Base-by-base conservation (phyloP, 2,888 invertebrate genomes). In the Arge pagana region DNA sequence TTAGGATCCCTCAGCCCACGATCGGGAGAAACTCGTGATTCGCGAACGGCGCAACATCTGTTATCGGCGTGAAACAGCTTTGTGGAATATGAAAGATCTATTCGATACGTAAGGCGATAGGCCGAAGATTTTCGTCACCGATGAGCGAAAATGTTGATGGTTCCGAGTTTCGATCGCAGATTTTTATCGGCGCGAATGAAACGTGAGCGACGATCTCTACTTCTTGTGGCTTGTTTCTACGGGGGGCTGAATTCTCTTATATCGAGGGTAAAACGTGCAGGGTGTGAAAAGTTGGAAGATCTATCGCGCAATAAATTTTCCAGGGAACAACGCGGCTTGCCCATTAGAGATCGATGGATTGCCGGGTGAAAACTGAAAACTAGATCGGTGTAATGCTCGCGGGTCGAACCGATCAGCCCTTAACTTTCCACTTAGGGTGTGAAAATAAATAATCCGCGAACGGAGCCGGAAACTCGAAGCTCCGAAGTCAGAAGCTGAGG, bases 401-500 rank as follows among this genome's bases (percentile, higher is more conserved):
- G 43, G 23, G 28, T 33, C n/a, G 28, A 28, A 21, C 40, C 50
- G 50, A 50, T 50, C 50, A 42, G 35, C 50, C 50, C 42, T 50
- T 35, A 50, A 50, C 50, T 50, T 50, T 50, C 50, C 42, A 50
- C 50, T 50, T 50, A 43, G 50, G 50, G 52, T 39, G 53, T 53
- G 54, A 54, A 58, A 58, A 58, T 58, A 58, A 58, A 58, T 58
- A 58, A 56, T 54, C 54, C 51, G 35, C 33, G 45, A 11, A 45
- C 42, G 30, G 19, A 5, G 43, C 19, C 26, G 13, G 23, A 45
- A 45, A 18, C 45, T 45, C 4, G 45, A 45, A 33, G 43, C 43
- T 43, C 4, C 8, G 7, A 42, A 42, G 30, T 30, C 31, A 10
- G 35, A 33, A 45, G 33, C 45, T 33, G 33, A 21, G 48, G 30